Evolutionary conservation across 2,888 invertebrate species (phyloP).

Genomic region (Hypolimnas misippus): DNA sequence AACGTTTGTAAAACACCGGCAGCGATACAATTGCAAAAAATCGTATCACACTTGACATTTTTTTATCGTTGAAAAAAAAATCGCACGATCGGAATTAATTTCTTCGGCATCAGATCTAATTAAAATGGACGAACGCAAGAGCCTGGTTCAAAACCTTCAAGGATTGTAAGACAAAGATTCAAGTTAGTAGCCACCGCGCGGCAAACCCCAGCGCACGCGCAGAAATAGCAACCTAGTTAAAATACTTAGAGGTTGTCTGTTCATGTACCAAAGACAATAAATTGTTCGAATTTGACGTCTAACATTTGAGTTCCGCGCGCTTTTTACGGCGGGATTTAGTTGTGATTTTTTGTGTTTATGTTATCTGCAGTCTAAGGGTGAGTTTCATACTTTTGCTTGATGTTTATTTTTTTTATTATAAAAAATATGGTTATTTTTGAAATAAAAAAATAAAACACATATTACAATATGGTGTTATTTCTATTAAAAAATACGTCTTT

Average conservation of each 20-base stretch:
- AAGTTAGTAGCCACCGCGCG: conserved; percentile 67
- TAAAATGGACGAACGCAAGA: conserved; percentile 53
- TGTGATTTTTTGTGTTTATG: conserved; percentile 55
- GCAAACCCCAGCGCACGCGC: conserved; percentile 71
- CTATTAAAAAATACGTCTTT: too few relatives aligned
- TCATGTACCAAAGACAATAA: conserved; percentile 14
- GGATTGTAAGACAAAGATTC: conserved; percentile 57
- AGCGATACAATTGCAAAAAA: conserved; percentile 2
- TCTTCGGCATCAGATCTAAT: conserved; percentile 44
- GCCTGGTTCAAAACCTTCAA: conserved; percentile 64
- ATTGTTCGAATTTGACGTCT: conserved; percentile 50
- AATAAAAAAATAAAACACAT: too few relatives aligned
- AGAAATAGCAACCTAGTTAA: conserved; percentile 62
- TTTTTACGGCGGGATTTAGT: conserved; percentile 56
- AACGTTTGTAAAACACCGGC: too few relatives aligned
- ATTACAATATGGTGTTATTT: too few relatives aligned
- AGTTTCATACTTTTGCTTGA: conserved; percentile 39
- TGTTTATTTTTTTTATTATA: too few relatives aligned
- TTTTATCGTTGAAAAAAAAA: conserved; percentile 11
- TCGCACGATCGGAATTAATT: conserved; percentile 41
- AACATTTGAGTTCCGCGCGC: conserved; percentile 58
- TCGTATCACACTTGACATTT: background rate
- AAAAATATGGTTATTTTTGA: too few relatives aligned
- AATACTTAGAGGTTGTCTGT: conserved; percentile 66
- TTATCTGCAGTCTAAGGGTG: conserved; percentile 52